Evolutionary conservation across 2,797 vertebrate genomes (phyloP).

Genomic region (Mionectes olivaceus): DNA sequence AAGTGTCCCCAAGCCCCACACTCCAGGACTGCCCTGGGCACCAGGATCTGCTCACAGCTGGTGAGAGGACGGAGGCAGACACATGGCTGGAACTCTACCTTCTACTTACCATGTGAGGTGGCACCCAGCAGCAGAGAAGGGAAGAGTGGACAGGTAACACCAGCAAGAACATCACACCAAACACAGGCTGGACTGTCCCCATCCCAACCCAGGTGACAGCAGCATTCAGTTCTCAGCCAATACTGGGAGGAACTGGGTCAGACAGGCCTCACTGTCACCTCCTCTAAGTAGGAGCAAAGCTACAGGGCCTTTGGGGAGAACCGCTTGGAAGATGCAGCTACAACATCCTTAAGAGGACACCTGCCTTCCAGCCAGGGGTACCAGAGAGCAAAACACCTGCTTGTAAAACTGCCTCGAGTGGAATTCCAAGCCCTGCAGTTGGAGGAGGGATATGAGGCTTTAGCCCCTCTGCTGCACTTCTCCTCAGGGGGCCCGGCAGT

Average conservation of each 20-base stretch:
- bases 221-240: rapidly evolving
- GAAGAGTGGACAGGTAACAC: slow-evolving; percentile 41
- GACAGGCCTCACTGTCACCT: not conserved
- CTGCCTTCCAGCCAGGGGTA: not conserved
- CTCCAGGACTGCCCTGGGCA: not conserved
- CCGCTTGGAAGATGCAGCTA: not conserved
- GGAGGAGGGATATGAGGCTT: not conserved
- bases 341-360: not conserved
- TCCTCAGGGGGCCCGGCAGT: not conserved
- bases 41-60: not conserved
- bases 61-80: not conserved
- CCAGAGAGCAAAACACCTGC: not conserved
- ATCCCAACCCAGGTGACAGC: not conserved
- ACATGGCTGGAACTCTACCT: not conserved
- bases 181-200: not conserved
- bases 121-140: slow-evolving; percentile 48
- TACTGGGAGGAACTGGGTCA: not conserved
- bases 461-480: not conserved
- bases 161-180: not conserved
- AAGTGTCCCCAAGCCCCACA: rapidly evolving
- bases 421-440: not conserved
- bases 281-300: not conserved
- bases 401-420: not conserved
- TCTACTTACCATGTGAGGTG: slow-evolving; percentile 18
- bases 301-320: not conserved